These are phyloP conservation scores for Contarinia nasturtii DNA, from an alignment of 1,140 invertebrate genomes.

Conservation along the genomic window DNA sequence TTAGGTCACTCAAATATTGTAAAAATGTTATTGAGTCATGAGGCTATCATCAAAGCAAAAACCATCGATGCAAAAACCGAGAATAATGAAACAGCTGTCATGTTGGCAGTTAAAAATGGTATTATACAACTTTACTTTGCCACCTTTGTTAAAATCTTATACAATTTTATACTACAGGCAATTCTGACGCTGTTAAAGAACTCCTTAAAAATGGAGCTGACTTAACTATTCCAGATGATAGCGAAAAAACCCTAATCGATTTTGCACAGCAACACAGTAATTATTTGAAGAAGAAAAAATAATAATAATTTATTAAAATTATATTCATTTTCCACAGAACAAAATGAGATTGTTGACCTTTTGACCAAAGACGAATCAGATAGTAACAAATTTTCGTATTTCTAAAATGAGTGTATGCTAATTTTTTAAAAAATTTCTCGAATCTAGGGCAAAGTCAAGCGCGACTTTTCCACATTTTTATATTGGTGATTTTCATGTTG, in stretches of 20 bases:
- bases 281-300: not conserved
- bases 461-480: not conserved
- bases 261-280: not conserved
- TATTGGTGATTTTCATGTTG: not conserved
- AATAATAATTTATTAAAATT: not conserved
- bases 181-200: not conserved
- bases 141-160: not conserved
- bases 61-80: not conserved
- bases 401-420: not conserved
- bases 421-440: not conserved
- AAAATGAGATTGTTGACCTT: not conserved
- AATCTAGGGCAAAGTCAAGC: not conserved
- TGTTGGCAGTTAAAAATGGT: not conserved
- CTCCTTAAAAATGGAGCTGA: not conserved
- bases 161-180: not conserved
- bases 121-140: not conserved
- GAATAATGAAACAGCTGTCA: not conserved
- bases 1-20: not conserved
- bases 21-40: not conserved
- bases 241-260: not conserved
- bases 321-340: not conserved
- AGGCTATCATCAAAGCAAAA: not conserved
- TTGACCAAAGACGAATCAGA: not conserved
- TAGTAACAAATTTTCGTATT: not conserved
- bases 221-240: not conserved